phyloP scores from a whole-genome alignment of 2,113 vertebrate species.

The Hylia prasina region DNA sequence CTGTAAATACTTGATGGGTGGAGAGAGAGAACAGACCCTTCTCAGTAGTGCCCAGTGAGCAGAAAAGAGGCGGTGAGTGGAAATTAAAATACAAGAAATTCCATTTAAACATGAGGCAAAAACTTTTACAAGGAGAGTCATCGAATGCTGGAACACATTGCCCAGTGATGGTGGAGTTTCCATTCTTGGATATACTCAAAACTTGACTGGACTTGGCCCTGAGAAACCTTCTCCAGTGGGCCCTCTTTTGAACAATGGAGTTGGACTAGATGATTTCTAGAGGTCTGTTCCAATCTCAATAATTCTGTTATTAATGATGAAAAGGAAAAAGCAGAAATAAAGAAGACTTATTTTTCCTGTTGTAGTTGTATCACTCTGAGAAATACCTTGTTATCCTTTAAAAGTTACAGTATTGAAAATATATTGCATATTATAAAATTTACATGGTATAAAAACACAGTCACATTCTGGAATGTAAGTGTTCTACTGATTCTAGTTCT shows the following conservation, averaged over 20 bases:
- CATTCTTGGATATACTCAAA: neutral
- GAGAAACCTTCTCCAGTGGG: neutral
- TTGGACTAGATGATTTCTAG: neutral
- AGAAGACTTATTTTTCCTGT: neutral
- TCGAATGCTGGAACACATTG: neutral
- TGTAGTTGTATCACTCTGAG: neutral
- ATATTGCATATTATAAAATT: neutral
- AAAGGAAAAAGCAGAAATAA: neutral
- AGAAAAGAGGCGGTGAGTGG: neutral
- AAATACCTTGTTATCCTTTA: neutral
- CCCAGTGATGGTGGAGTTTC: neutral
- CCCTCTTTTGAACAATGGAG: neutral
- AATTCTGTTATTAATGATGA: neutral
- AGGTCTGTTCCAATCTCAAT: neutral
- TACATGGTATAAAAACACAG: neutral
- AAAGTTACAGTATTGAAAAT: neutral
- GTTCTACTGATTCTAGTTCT: neutral
- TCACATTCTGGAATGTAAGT: neutral
- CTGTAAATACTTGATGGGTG: neutral
- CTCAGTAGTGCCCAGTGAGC: neutral
- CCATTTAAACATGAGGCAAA: neutral
- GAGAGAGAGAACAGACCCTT: neutral
- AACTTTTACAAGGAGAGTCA: neutral
- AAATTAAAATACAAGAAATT: neutral
- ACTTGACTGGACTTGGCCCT: neutral